Percentiles rank a stretch among this genome's conserved stretches.
These are phyloP conservation scores for Ormia ochracea DNA, from an alignment of 2,888 invertebrate species.

Conservation along the genomic window DNA sequence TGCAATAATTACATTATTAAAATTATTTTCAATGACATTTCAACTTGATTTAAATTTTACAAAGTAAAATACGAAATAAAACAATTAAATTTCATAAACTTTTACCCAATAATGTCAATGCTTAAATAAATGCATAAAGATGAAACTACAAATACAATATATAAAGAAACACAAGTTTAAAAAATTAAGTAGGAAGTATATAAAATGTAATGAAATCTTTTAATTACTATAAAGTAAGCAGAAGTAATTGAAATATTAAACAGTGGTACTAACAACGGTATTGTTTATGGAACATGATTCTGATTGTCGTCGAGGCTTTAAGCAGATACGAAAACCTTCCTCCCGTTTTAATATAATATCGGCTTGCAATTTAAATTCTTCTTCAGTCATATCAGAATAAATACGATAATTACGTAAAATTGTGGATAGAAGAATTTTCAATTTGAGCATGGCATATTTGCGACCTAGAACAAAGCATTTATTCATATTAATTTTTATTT, in stretches of 20 bases:
- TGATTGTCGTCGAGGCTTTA: conserved; percentile 80
- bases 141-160: neutral
- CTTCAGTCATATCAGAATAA: conserved; percentile 82
- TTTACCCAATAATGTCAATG: conserved; percentile 55
- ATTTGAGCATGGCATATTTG: conserved; percentile 88
- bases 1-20: too few species aligned
- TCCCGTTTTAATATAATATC: conserved; percentile 87
- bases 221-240: conserved; percentile 4
- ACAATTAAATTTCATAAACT: conserved; percentile 33
- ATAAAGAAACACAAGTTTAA: conserved; percentile 46
- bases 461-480: conserved; percentile 81
- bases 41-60: neutral
- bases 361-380: conserved; percentile 84
- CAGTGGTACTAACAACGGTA: conserved; percentile 38
- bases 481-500: neutral
- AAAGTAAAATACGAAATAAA: conserved; percentile 5
- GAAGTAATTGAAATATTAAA: conserved; percentile 28
- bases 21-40: neutral
- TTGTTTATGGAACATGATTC: conserved; percentile 14
- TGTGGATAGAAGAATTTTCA: conserved; percentile 86
- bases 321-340: conserved; percentile 85
- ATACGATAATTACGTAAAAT: conserved; percentile 85
- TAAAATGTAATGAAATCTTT: conserved; percentile 39
- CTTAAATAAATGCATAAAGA: conserved; percentile 57
- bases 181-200: conserved; percentile 62